phyloP scores from a whole-genome alignment of 2,888 invertebrate species.

The Zelleria hepariella region DNA sequence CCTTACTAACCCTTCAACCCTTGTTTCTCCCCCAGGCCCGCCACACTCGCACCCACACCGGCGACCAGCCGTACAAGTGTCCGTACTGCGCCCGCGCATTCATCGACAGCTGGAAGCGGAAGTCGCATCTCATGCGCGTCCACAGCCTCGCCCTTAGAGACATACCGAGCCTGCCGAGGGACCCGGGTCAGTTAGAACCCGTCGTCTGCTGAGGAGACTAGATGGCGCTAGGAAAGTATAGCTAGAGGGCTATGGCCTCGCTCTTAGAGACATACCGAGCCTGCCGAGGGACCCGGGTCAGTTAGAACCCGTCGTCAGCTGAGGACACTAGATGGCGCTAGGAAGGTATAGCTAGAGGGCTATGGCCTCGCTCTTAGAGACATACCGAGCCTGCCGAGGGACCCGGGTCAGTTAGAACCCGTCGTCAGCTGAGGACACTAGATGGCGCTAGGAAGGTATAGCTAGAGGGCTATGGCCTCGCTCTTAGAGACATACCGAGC shows the following conservation, averaged over 20 bases:
- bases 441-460: not conserved
- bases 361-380: constrained; percentile 26
- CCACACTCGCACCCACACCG: constrained; percentile 56
- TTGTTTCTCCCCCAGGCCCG: constrained; percentile 29
- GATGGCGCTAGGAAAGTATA: not conserved
- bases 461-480: constrained; percentile 15
- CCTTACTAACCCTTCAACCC: not conserved
- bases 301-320: no score
- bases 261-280: constrained; percentile 19
- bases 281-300: no score
- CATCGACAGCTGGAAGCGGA: constrained; percentile 64
- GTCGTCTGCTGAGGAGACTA: not conserved
- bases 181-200: constrained; percentile 9
- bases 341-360: not conserved
- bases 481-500: constrained; percentile 19
- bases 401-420: no score
- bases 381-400: no score
- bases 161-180: constrained; percentile 44
- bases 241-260: constrained; percentile 15
- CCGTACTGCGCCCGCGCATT: constrained; percentile 46
- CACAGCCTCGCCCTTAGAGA: constrained; percentile 42
- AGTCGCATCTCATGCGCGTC: constrained; percentile 55
- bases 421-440: no score
- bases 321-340: no score
- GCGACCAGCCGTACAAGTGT: constrained; percentile 56